A percentile compares a stretch with the other conserved stretches of the same genome.
phyloP scores from a whole-genome alignment of 2,113 vertebrate genomes.

The Pycnonotus jocosus region DNA sequence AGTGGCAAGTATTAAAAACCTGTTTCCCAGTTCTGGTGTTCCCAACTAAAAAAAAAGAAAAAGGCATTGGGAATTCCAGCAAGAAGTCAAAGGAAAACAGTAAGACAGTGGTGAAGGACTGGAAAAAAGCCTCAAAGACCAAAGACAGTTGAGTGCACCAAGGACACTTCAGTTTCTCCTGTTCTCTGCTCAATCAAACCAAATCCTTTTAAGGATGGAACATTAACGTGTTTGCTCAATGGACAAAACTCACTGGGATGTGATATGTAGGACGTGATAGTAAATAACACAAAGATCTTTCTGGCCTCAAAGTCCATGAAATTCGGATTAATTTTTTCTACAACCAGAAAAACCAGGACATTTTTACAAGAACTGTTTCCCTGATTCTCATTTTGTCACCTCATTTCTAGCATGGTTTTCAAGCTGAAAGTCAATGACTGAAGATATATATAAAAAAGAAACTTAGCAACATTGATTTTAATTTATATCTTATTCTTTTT shows the following conservation, averaged over 20 bases:
- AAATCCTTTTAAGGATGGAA: neutral
- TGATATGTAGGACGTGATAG: neutral
- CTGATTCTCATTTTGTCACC: neutral
- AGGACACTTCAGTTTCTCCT: neutral
- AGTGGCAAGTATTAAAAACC: neutral
- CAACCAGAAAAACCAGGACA: neutral
- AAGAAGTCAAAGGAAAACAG: neutral
- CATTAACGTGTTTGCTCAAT: neutral
- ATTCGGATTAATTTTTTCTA: neutral
- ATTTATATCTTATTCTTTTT: neutral
- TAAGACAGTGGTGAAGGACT: neutral
- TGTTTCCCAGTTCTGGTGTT: neutral
- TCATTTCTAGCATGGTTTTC: neutral
- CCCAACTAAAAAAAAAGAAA: neutral
- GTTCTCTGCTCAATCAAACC: neutral
- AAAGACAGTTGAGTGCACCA: neutral
- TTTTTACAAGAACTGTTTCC: neutral
- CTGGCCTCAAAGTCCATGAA: neutral
- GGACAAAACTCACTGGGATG: neutral
- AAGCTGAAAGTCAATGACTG: neutral
- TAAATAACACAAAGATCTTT: neutral
- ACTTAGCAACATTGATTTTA: neutral
- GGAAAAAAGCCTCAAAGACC: neutral
- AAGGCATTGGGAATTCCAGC: neutral
- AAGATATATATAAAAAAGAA: neutral